These are phyloP conservation scores for Cactoblastis cactorum DNA, from an alignment of 2,888 invertebrate species.

Conservation along the genomic window DNA sequence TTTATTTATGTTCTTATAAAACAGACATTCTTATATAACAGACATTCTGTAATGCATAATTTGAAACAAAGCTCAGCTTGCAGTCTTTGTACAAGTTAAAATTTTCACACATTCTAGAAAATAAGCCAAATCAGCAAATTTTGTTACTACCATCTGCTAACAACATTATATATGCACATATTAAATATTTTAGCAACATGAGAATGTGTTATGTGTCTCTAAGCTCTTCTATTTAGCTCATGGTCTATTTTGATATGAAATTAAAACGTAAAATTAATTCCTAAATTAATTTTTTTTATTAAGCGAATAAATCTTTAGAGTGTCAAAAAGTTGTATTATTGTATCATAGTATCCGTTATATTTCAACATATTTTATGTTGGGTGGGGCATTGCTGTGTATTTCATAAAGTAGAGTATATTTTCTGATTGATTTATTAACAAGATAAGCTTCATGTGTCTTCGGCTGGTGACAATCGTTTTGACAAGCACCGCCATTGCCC, in stretches of 20 bases:
- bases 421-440: constrained; percentile 26
- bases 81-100: background rate
- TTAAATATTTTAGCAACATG: constrained; percentile 7
- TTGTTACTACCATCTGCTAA: constrained; percentile 1
- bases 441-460: constrained; percentile 37
- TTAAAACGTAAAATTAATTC: background rate
- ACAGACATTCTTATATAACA: too few species aligned
- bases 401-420: constrained; percentile 6
- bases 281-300: too few species aligned
- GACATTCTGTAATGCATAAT: too few species aligned
- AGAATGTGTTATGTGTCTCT: background rate
- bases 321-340: too few species aligned
- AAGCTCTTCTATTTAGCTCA: background rate
- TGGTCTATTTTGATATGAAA: background rate
- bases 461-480: constrained; percentile 48
- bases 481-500: constrained; percentile 48
- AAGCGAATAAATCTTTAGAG: too few species aligned
- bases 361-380: background rate
- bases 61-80: background rate
- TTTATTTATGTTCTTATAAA: too few species aligned
- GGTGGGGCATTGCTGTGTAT: background rate
- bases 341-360: too few species aligned
- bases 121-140: constrained; percentile 8
- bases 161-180: constrained; percentile 7
- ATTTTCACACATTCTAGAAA: background rate